These are phyloP conservation scores for Sylvia borin DNA, from an alignment of 2,797 vertebrate genomes.

Conservation along the genomic window DNA sequence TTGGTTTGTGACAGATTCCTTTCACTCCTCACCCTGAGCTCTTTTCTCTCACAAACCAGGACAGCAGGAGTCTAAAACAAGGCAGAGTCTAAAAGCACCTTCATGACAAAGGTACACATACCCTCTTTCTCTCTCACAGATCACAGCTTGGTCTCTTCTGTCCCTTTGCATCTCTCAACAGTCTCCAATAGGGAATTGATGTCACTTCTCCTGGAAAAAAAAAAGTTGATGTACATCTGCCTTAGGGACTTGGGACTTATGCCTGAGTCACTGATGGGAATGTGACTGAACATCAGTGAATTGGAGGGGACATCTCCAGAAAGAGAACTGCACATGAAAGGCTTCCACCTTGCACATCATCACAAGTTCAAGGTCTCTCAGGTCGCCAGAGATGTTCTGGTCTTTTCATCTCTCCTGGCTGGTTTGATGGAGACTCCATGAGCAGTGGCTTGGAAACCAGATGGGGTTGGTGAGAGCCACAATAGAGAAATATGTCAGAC, in stretches of 20 bases:
- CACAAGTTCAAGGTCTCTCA: neutral
- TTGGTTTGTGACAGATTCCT: neutral
- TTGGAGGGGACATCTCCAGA: neutral
- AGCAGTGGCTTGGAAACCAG: neutral
- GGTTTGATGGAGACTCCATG: neutral
- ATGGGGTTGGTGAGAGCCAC: neutral
- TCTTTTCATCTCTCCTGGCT: neutral
- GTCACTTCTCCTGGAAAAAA: conserved; percentile 45
- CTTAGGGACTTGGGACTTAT: conserved; percentile 40
- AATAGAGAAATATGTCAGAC: neutral
- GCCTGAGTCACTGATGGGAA: conserved; percentile 11
- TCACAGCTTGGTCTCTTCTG: conserved; percentile 13
- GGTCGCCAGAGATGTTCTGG: neutral
- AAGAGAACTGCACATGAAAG: neutral
- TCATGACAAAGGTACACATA: neutral
- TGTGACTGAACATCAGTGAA: conserved; percentile 25
- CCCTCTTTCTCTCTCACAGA: neutral
- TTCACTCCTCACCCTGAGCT: neutral
- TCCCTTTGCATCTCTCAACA: conserved; percentile 19
- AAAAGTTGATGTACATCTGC: conserved; percentile 60
- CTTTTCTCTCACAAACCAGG: neutral
- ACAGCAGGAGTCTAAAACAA: neutral
- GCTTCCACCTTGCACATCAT: neutral
- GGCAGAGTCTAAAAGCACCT: neutral
- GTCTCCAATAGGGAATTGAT: conserved; percentile 46